These are phyloP conservation scores for Spodoptera littoralis DNA, from an alignment of 2,888 invertebrate genomes.

Conservation along the genomic window DNA sequence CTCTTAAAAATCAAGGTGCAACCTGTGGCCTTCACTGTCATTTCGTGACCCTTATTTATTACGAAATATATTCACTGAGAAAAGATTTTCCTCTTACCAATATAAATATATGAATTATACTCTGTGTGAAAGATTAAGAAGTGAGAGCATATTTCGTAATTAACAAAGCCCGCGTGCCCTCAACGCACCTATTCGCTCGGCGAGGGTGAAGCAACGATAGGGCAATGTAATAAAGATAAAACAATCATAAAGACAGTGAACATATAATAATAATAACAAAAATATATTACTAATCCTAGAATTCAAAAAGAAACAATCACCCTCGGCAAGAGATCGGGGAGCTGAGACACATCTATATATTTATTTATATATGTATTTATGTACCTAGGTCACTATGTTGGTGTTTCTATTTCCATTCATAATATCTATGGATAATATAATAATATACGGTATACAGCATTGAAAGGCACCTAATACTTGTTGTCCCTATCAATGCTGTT, in stretches of 20 bases:
- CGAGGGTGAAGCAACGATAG: slow-evolving; percentile 72
- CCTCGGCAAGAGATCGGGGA: slow-evolving; percentile 69
- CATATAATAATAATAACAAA: slow-evolving; percentile 79
- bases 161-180: slow-evolving; percentile 60
- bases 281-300: slow-evolving; percentile 84
- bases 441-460: slow-evolving; percentile 73
- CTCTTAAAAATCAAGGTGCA: slow-evolving; percentile 55
- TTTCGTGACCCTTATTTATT: slow-evolving; percentile 64
- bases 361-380: slow-evolving; percentile 77
- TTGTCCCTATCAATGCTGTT: slow-evolving; percentile 72
- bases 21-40: slow-evolving; percentile 71
- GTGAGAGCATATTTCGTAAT: slow-evolving; percentile 71
- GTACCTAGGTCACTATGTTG: slow-evolving; percentile 86
- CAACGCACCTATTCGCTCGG: slow-evolving; percentile 67
- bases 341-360: slow-evolving; percentile 69
- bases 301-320: slow-evolving; percentile 73
- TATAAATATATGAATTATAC: slow-evolving; percentile 58
- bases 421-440: slow-evolving; percentile 79
- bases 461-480: slow-evolving; percentile 66
- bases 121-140: slow-evolving; percentile 56
- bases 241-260: slow-evolving; percentile 81
- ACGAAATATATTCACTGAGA: slow-evolving; percentile 67
- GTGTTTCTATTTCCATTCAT: slow-evolving; percentile 86
- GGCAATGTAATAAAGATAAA: slow-evolving; percentile 69
- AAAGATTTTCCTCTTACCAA: slow-evolving; percentile 48